Evolutionary conservation across 2,113 vertebrate genomes (phyloP).

Genomic region (Notothenia rossii): DNA sequence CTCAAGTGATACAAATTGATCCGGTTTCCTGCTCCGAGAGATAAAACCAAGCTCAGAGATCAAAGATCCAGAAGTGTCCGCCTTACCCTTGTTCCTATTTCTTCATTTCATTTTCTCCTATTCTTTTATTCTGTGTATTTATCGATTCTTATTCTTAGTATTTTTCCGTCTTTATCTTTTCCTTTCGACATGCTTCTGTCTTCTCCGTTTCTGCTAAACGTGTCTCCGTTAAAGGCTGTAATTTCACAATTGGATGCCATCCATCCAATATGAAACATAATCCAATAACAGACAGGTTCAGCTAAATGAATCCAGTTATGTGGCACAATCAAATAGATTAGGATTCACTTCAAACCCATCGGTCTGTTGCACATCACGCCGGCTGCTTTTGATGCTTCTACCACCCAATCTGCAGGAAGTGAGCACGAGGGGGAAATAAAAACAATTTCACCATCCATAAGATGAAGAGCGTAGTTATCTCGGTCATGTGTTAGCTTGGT

Average conservation of each 20-base stretch:
- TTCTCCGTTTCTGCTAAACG: constrained; percentile 30
- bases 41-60: background rate
- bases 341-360: constrained; percentile 66
- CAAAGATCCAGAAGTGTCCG: background rate
- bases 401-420: constrained; percentile 29
- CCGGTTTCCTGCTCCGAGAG: constrained; percentile 49
- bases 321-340: constrained; percentile 68
- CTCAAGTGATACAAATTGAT: constrained; percentile 28
- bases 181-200: background rate
- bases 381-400: constrained; percentile 67
- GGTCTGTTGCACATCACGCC: constrained; percentile 60
- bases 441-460: constrained; percentile 16
- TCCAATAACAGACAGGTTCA: constrained; percentile 71
- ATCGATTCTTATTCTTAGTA: background rate
- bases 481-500: constrained; percentile 11
- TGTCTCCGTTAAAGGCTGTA: constrained; percentile 62
- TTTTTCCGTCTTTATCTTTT: background rate
- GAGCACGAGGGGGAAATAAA: constrained; percentile 9
- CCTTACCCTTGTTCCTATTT: background rate
- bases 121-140: background rate
- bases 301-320: constrained; percentile 74
- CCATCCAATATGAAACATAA: constrained; percentile 73
- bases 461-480: background rate
- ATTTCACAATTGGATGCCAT: constrained; percentile 73
- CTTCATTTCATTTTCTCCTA: too few species aligned